phyloP scores from a whole-genome alignment of 2,888 invertebrate genomes.

The Salticus scenicus region DNA sequence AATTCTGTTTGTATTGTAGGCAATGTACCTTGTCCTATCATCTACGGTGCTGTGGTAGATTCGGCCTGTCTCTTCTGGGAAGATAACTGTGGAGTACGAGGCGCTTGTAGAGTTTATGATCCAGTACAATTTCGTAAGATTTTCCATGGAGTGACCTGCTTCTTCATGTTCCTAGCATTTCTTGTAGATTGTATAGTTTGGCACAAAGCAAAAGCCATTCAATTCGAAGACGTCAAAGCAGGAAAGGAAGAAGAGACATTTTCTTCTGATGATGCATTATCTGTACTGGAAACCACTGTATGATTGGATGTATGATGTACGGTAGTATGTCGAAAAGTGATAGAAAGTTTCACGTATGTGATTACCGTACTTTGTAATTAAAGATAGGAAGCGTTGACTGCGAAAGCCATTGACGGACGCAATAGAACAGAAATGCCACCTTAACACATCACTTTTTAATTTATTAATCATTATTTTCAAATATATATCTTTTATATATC shows the following conservation, averaged over 20 bases:
- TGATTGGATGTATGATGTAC: no score
- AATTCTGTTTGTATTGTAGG: no score
- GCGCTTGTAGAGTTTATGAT: constrained; percentile 72
- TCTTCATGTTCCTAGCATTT: constrained; percentile 37
- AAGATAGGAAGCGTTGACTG: no score
- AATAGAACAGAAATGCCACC: no score
- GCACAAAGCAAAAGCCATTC: constrained; percentile 85
- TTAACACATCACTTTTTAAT: no score
- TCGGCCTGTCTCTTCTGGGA: constrained; percentile 71
- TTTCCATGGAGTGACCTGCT: constrained; percentile 58
- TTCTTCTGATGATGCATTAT: constrained; percentile 70
- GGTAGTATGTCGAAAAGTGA: no score
- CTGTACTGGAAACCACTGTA: no score
- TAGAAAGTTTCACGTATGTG: no score
- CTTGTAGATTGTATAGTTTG: constrained; percentile 74
- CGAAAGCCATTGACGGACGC: no score
- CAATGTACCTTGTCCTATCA: constrained; percentile 80
- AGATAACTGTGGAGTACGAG: constrained; percentile 63
- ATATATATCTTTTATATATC: no score
- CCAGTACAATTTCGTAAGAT: constrained; percentile 55
- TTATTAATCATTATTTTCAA: no score
- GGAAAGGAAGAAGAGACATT: constrained; percentile 56
- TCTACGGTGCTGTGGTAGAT: constrained; percentile 69
- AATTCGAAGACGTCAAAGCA: constrained; percentile 80
- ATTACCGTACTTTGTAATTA: no score